These are phyloP conservation scores for Brachionus calyciflorus DNA, from an alignment of 1,140 invertebrate species.

Conservation along the genomic window DNA sequence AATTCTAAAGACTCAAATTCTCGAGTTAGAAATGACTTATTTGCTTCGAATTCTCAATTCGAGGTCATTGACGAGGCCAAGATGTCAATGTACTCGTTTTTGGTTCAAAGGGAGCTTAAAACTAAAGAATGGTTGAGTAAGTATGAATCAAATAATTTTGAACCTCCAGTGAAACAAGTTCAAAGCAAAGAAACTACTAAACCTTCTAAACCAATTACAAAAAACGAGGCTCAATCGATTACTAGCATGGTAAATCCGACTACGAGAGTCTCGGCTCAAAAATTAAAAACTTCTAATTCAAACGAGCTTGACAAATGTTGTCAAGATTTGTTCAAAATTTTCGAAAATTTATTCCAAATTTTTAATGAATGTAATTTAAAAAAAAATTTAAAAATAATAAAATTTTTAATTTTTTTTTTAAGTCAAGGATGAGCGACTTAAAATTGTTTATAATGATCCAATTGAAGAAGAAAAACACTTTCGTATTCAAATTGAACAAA, in stretches of 20 bases:
- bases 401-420: neutral
- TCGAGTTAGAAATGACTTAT: neutral
- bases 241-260: neutral
- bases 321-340: neutral
- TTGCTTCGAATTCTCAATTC: neutral
- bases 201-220: neutral
- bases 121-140: conserved; percentile 34
- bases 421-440: conserved; percentile 20
- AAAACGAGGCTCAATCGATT: neutral
- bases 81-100: conserved; percentile 19
- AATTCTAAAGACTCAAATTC: neutral
- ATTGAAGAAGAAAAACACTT: conserved; percentile 31
- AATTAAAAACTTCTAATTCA: neutral
- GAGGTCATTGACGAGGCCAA: conserved; percentile 13
- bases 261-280: neutral
- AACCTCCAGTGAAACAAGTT: neutral
- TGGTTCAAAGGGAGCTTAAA: conserved; percentile 24
- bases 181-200: neutral
- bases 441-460: conserved; percentile 20
- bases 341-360: neutral
- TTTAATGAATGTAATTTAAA: neutral
- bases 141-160: conserved; percentile 29
- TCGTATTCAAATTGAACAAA: conserved; percentile 3
- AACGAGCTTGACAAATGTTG: neutral
- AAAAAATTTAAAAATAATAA: neutral